These are phyloP conservation scores for Eupithecia dodoneata DNA, from an alignment of 2,888 invertebrate genomes.

Conservation along the genomic window DNA sequence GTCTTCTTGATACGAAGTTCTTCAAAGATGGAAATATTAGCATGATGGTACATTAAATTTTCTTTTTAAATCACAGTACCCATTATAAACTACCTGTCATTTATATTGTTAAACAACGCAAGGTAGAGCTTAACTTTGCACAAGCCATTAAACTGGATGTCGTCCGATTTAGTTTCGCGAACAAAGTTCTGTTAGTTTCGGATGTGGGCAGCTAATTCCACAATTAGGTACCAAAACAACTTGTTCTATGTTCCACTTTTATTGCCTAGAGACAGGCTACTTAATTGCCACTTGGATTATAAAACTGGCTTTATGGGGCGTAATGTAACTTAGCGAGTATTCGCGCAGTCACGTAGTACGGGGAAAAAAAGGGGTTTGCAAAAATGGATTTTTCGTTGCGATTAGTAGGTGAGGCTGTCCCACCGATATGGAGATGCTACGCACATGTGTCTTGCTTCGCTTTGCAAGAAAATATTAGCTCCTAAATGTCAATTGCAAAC, in stretches of 20 bases:
- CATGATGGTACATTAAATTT: neutral
- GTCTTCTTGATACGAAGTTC: neutral
- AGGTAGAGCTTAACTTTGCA: slow-evolving; percentile 15
- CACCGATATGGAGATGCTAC: too few species aligned
- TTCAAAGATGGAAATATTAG: neutral
- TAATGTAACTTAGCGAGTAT: too few species aligned
- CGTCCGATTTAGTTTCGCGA: slow-evolving; percentile 22
- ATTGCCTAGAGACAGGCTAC: neutral
- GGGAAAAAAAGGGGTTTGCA: too few species aligned
- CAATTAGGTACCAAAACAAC: slow-evolving; percentile 19
- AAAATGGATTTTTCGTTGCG: too few species aligned
- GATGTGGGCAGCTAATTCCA: slow-evolving; percentile 21
- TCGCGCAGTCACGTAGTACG: too few species aligned
- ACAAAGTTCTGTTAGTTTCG: slow-evolving; percentile 28
- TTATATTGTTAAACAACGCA: slow-evolving; percentile 4
- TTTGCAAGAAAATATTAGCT: too few species aligned
- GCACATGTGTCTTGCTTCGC: too few species aligned
- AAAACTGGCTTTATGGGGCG: too few species aligned
- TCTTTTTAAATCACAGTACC: neutral
- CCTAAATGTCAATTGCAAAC: too few species aligned
- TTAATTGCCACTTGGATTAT: neutral
- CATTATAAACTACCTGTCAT: neutral
- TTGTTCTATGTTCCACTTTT: slow-evolving; percentile 12
- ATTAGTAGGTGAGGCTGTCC: too few species aligned
- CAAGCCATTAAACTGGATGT: slow-evolving; percentile 22